Percentiles rank a stretch among this genome's conserved stretches.
These are phyloP conservation scores for Sarcophaga caerulescens DNA, from an alignment of 2,888 invertebrate genomes.

Conservation along the genomic window DNA sequence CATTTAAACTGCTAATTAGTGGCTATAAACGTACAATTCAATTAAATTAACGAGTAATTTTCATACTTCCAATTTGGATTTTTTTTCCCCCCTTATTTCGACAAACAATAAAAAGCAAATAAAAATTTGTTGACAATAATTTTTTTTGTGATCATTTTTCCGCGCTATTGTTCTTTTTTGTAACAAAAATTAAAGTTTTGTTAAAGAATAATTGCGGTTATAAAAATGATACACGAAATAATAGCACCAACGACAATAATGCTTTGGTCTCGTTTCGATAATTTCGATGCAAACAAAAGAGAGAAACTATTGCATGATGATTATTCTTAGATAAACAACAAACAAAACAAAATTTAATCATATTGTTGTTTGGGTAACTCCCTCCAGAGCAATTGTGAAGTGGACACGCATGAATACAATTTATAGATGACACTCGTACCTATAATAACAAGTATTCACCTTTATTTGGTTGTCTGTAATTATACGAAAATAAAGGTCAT, in stretches of 20 bases:
- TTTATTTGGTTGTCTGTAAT: not conserved
- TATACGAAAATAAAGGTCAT: not conserved
- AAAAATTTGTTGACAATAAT: conserved; percentile 25
- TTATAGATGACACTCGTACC: not conserved
- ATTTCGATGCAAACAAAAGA: conserved; percentile 34
- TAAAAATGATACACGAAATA: not conserved
- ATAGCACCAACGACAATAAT: not conserved
- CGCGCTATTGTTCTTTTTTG: not conserved
- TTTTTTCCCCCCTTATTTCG: conserved; percentile 14
- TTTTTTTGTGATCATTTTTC: not conserved
- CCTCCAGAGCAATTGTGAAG: conserved; percentile 23
- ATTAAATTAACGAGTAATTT: not conserved
- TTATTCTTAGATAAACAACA: not conserved
- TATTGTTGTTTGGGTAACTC: conserved; percentile 10
- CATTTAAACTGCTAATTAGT: conserved; percentile 25
- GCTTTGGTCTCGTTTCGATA: conserved; percentile 22
- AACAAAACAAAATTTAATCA: conserved; percentile 30
- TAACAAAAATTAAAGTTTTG: not conserved
- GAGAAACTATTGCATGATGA: conserved; percentile 41
- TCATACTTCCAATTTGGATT: not conserved
- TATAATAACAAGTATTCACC: not conserved
- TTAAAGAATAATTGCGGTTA: not conserved
- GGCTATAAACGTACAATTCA: not conserved
- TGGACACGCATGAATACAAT: conserved; percentile 24
- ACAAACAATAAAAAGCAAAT: conserved; percentile 14